phyloP scores from a whole-genome alignment of 1,140 invertebrate species.

The Procambarus virginalis region DNA sequence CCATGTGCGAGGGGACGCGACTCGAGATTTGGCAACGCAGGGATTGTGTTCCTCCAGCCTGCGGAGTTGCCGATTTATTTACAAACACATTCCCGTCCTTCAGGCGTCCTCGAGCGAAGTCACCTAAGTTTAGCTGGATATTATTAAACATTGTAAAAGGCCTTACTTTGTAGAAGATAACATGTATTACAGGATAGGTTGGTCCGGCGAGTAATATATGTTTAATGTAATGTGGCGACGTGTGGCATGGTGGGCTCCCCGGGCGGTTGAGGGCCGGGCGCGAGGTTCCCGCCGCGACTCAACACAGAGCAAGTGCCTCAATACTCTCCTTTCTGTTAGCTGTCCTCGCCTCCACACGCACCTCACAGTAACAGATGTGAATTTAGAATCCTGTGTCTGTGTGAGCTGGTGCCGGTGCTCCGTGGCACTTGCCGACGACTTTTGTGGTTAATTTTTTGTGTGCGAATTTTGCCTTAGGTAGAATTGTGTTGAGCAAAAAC shows the following conservation, averaged over 20 bases:
- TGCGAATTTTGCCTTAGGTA: not conserved
- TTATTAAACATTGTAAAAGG: not conserved
- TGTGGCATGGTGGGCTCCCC: not conserved
- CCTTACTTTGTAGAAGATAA: no score
- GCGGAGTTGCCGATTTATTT: not conserved
- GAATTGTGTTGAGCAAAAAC: not conserved
- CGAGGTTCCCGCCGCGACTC: conserved; percentile 8
- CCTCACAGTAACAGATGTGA: not conserved
- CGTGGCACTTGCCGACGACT: not conserved
- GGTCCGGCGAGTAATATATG: no score
- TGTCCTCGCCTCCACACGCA: not conserved
- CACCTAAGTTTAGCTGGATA: not conserved
- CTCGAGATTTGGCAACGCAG: conserved; percentile 6
- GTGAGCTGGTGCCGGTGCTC: not conserved
- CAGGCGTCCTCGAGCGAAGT: not conserved
- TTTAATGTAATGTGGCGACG: not conserved
- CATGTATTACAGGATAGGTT: no score
- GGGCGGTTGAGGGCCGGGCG: not conserved
- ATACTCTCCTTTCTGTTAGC: not conserved
- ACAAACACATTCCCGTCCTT: not conserved
- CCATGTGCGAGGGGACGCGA: conserved; percentile 14
- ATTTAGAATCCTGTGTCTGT: not conserved
- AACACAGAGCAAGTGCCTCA: not conserved
- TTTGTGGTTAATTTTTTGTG: not conserved
- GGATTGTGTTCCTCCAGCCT: conserved; percentile 1